Evolutionary conservation across 2,797 vertebrate genomes (phyloP), one percentile per base, ranked within the genome.

Genomic region (Sylvia borin): DNA sequence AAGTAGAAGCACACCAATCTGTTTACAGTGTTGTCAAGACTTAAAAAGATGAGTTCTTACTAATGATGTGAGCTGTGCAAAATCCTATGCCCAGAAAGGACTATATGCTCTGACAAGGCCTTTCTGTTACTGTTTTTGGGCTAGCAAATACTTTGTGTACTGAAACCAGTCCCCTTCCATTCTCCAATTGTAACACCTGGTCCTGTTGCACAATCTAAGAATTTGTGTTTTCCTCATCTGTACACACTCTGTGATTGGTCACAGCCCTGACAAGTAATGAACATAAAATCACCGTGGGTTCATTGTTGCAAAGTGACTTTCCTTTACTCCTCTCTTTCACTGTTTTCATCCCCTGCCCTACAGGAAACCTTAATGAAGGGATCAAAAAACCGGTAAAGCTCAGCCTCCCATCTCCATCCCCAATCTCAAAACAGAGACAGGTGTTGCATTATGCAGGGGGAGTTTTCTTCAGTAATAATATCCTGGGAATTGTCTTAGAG

Each of bases 401-500:
- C 45, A 71, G 13, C 34, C 62, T 29, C 29, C 27, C 10, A 11
- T 70, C 54, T 85, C 65, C 64, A 75, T 66, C 47, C 78, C 43
- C 48, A 53, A 22, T 60, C 20, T 84, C 75, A 47, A 0, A 4
- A 57, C 48, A 83, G 66, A 78, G 71, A 58, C 57, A 73, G 78
- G 73, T 81, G 58, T 66, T 97, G 97, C 95, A 97, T 98, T 98
- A 97, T 97, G 96, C 96, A 96, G 95, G 94, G 93, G 91, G 79
- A 40, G 13, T 77, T 96, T 92, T 96, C 97, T 78, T 70, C 50
- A 13, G 95, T 97, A 97, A 97, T 97, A 94, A 94, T 97, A 97
- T 97, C 98, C 97, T 65, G 96, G 97, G 98, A 97, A 94, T 98
- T 98, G 96, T 97, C 98, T 98, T 97, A 95, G 98, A 98, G 97